phyloP scores from a whole-genome alignment of 2,113 vertebrate species.

The Nycticorax nycticorax region DNA sequence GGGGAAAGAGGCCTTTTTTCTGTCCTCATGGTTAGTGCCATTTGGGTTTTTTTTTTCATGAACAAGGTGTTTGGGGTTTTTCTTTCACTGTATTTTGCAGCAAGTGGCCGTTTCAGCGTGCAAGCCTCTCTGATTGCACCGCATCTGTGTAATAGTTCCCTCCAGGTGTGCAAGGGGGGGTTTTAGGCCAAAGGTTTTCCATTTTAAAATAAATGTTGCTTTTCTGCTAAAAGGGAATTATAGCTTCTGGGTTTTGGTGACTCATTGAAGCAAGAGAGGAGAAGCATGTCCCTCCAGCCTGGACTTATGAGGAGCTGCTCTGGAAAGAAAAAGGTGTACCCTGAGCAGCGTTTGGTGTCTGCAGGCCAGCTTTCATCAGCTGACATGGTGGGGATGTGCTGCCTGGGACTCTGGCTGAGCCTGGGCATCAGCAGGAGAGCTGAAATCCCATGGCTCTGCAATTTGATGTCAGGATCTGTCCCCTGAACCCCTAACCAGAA shows the following conservation, averaged over 20 bases:
- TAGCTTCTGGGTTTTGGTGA: neutral
- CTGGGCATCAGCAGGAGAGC: neutral
- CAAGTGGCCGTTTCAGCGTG: neutral
- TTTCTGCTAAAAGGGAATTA: neutral
- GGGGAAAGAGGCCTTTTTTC: neutral
- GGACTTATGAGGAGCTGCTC: neutral
- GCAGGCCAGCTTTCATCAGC: neutral
- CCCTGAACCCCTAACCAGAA: neutral
- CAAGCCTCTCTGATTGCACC: neutral
- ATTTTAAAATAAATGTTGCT: neutral
- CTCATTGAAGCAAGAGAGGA: neutral
- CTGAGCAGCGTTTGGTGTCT: neutral
- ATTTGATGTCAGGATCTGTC: neutral
- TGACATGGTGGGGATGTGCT: neutral
- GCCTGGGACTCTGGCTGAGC: neutral
- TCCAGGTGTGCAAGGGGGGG: neutral
- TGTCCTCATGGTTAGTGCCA: neutral
- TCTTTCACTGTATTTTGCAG: neutral
- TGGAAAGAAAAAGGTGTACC: neutral
- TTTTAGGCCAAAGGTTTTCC: neutral
- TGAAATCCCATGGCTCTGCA: neutral
- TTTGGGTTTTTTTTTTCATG: neutral
- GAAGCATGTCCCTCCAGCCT: neutral
- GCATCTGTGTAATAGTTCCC: neutral
- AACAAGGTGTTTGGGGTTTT: neutral